phyloP scores from a whole-genome alignment of 2,113 vertebrate species.

The Malaclemys terrapin region DNA sequence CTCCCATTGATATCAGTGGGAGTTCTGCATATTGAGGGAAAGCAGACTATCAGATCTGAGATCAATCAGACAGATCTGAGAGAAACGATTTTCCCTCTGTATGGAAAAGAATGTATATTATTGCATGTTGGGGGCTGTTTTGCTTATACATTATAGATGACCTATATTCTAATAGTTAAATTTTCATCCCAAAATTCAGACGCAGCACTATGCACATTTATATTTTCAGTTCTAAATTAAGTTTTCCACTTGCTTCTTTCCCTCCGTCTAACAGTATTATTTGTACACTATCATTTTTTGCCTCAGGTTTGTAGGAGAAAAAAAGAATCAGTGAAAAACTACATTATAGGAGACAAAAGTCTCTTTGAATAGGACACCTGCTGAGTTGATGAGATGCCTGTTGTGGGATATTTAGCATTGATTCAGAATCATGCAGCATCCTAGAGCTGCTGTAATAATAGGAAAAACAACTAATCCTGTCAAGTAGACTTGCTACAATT shows the following conservation, averaged over 20 bases:
- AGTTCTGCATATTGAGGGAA: background rate
- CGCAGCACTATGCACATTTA: background rate
- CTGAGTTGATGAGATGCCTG: background rate
- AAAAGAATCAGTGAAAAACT: background rate
- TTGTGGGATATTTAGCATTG: background rate
- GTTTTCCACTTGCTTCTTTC: slow-evolving; percentile 23
- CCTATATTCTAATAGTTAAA: slow-evolving; percentile 29
- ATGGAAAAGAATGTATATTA: background rate
- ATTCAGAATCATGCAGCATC: background rate
- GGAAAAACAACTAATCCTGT: slow-evolving; percentile 7
- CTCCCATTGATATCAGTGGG: slow-evolving; percentile 12
- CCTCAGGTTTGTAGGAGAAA: background rate
- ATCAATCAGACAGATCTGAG: slow-evolving; percentile 41
- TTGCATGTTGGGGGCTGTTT: background rate
- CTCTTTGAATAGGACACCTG: background rate
- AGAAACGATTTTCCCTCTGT: slow-evolving; percentile 21
- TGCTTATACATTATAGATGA: slow-evolving; percentile 51
- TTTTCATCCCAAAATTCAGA: slow-evolving; percentile 35
- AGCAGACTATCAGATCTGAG: slow-evolving; percentile 1
- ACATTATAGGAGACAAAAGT: background rate
- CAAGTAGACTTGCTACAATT: background rate
- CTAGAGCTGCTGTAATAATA: background rate
- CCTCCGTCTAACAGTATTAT: background rate
- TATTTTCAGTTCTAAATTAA: slow-evolving; percentile 25
- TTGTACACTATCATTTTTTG: background rate